Base-by-base conservation (phyloP, 2,113 vertebrate species). In the Amblyopsis rosae region DNA sequence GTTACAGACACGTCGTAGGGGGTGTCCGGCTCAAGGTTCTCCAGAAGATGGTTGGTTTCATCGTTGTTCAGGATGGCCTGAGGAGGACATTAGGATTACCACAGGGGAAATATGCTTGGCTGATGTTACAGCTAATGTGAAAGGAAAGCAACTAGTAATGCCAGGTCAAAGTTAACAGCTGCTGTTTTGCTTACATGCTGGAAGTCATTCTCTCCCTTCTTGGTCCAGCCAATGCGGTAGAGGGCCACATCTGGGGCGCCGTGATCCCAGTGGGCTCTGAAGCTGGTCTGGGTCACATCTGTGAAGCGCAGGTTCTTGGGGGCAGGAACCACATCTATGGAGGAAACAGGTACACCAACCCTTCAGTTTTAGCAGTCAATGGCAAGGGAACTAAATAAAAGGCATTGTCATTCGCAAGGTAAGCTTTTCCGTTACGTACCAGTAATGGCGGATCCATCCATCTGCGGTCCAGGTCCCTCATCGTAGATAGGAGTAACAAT, bases 231-330 rank as follows among this genome's bases (percentile, higher is more conserved):
- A 57, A 99, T 92, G 77, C 96, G 95, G 41, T 99, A 99, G 0
- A 99, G 89, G 71, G 96, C 93, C 2, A 99, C 96, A 63, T 99
- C 97, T n/a, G 95, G 88, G 62, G 96, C 98, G 47, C 96, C 96
- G 1, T 99, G 96, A 3, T 98, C 95, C 98, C 98, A 99, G 19
- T 91, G 94, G 9, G 93, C 95, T 80, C 93, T 90, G 84, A 99
- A 98, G 82, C 95, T 96, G 65, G 92, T 95, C 0, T 92, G 91
- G 13, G 94, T 93, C 3, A 95, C 79, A 0, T 96, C 95, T 15
- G 96, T 94, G 80, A 97, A 94, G 79, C 86, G 92, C 49, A 99
- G 90, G 86, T 97, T 95, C 77, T 87, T 90, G 33, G 98, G 98
- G 7, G 97, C 92, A 77, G 98, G 98, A 79, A 99, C 97, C 63